Base-by-base conservation (phyloP, 2,113 vertebrate species). In the Cinclus mexicanus region DNA sequence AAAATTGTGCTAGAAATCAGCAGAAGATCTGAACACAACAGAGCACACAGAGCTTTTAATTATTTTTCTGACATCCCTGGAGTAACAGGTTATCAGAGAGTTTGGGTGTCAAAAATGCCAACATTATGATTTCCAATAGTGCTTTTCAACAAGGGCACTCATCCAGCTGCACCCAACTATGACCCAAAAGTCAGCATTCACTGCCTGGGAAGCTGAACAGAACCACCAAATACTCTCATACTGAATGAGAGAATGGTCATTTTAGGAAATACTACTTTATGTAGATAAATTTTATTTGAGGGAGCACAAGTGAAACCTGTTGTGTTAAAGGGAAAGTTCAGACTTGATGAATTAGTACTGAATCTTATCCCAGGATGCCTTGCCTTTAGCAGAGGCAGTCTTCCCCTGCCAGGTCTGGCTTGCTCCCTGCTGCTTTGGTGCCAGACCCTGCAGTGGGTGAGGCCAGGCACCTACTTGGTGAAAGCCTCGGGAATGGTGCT, bases 401-500 rank as follows among this genome's bases (percentile, higher is more conserved):
- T 39, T 55, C 5, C 41, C 44, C 69, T 47, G 39, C 1, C 50
- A 31, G 11, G 1, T 6, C 3, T 65, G 61, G 63, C 21, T 85
- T 64, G 37, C 49, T 68, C 60, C 60, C 55, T 59, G 44, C 11
- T 24, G 33, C 46, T 46, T 14, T 57, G 63, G 37, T 8, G 53
- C 14, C 70, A 52, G 26, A 47, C 7, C 39, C 29, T 23, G 21
- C 79, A 49, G 29, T 0, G 4, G 2, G 12, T 12, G 14, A 29
- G 25, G 17, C 25, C 20, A 26, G 17, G n/a, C 33, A 96, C 97
- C 0, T 83, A 98, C 99, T 98, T 99, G 79, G 97, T 99, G 93
- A 99, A 99, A 39, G 98, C 97, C 10, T 99, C 99, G 0, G 99
- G 99, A 49, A 99, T 98, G 7, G 97, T 76, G 87, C 87, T 98